These are phyloP conservation scores for Phrynocephalus guinanensis DNA, from an alignment of 2,797 vertebrate species.

Conservation along the genomic window DNA sequence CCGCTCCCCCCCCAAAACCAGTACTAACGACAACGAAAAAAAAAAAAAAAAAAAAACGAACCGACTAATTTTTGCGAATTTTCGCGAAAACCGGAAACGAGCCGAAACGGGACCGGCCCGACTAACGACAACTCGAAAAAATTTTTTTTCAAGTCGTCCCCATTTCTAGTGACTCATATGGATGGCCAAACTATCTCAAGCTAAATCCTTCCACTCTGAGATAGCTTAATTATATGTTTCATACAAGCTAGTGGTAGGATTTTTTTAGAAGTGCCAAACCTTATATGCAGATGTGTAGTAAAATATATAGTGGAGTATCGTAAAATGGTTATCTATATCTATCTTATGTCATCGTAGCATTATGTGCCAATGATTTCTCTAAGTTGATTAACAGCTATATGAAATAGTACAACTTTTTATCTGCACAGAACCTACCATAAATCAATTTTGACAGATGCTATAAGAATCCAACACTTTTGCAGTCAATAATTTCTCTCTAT, in stretches of 20 bases:
- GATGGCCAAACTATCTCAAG: not conserved
- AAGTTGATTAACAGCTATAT: not conserved
- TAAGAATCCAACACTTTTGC: not conserved
- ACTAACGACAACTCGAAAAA: too few relatives aligned
- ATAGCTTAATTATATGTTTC: not conserved
- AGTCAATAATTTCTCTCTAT: not conserved
- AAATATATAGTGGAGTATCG: not conserved
- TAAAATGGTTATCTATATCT: not conserved
- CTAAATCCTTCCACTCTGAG: not conserved
- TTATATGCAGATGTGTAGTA: not conserved
- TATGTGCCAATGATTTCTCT: not conserved
- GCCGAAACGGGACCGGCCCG: too few relatives aligned
- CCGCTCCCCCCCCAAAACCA: too few relatives aligned
- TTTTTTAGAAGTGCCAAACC: not conserved
- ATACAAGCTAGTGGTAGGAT: not conserved
- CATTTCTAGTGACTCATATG: not conserved
- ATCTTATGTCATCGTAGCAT: not conserved
- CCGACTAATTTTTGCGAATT: too few relatives aligned
- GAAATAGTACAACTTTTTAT: not conserved
- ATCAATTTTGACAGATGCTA: not conserved
- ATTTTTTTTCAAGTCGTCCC: too few relatives aligned
- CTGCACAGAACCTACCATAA: not conserved
- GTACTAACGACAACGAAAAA: too few relatives aligned
- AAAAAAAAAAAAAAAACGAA: too few relatives aligned
- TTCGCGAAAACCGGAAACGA: too few relatives aligned